Conservation (phyloP, 1,140 invertebrate species). For the Drosophila murphyi region DNA sequence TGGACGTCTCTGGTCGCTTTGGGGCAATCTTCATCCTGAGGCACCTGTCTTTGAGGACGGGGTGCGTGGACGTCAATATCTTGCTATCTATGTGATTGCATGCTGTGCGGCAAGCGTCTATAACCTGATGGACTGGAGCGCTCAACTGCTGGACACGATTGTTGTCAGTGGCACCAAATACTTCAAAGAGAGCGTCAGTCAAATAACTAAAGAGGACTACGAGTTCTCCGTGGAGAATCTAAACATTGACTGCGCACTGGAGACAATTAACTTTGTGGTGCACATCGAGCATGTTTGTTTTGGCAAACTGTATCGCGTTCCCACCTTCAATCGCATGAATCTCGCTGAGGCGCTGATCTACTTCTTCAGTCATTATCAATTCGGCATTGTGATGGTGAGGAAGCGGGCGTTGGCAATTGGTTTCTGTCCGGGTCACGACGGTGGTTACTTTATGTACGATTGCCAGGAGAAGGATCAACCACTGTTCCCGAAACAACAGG, state of each 20-base stretch:
- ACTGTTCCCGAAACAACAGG: constrained; percentile 86
- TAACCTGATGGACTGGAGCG: constrained; percentile 86
- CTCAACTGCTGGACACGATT: constrained; percentile 86
- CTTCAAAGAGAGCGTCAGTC: constrained; percentile 85
- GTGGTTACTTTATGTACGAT: constrained; percentile 88
- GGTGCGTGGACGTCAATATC: constrained; percentile 86
- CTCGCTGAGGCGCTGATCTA: constrained; percentile 86
- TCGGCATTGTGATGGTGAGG: constrained; percentile 86
- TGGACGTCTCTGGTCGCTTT: constrained; percentile 87
- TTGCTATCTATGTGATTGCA: constrained; percentile 86
- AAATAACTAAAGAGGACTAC: constrained; percentile 85
- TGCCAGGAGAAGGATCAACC: constrained; percentile 87
- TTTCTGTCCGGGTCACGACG: constrained; percentile 81
- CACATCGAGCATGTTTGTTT: constrained; percentile 86
- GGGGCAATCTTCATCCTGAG: constrained; percentile 86
- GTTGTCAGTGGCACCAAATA: constrained; percentile 86
- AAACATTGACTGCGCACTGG: constrained; percentile 84
- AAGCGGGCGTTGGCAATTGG: constrained; percentile 86
- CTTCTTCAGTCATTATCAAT: constrained; percentile 86
- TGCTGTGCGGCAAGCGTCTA: constrained; percentile 86
- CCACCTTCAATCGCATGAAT: constrained; percentile 86
- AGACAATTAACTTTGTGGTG: constrained; percentile 86
- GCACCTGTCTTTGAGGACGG: constrained; percentile 84
- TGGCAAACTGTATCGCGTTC: constrained; percentile 86
- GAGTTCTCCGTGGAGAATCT: constrained; percentile 86